Conservation (phyloP, 2,797 vertebrate species). For the Pantherophis vulpinus region DNA sequence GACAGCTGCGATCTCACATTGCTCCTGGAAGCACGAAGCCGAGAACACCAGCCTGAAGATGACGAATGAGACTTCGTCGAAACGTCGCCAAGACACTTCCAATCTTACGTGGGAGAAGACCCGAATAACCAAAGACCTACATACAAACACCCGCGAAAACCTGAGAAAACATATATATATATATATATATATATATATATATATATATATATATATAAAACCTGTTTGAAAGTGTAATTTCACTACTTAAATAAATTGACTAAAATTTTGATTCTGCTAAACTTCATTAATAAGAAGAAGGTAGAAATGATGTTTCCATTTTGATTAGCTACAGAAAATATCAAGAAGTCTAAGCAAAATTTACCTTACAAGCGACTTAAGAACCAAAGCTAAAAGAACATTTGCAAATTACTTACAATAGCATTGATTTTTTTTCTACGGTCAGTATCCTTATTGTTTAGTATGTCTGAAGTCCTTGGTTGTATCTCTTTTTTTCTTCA, state of each 20-base stretch:
- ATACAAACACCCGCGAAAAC: too few species aligned
- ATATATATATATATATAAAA: background rate
- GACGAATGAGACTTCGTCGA: too few species aligned
- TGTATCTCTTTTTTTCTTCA: slow-evolving; percentile 36
- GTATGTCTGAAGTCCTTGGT: slow-evolving; percentile 18
- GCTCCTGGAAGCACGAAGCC: too few species aligned
- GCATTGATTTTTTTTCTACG: background rate
- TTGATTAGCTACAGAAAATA: background rate
- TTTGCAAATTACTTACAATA: slow-evolving; percentile 53
- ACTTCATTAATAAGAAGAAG: background rate
- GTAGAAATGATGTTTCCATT: background rate
- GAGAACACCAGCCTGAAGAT: too few species aligned
- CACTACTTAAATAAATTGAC: background rate
- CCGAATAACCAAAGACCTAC: too few species aligned
- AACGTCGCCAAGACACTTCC: too few species aligned
- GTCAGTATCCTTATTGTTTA: slow-evolving; percentile 26
- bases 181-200: too few species aligned
- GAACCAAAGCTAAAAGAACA: background rate
- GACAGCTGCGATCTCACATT: too few species aligned
- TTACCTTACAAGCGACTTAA: background rate
- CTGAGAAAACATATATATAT: too few species aligned
- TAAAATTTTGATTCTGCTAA: slow-evolving; percentile 1
- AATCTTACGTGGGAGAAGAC: too few species aligned
- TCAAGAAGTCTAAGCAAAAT: background rate
- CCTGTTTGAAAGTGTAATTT: background rate